Base-by-base conservation (phyloP, 2,113 vertebrate species). In the Brachyhypopomus occidentalis region DNA sequence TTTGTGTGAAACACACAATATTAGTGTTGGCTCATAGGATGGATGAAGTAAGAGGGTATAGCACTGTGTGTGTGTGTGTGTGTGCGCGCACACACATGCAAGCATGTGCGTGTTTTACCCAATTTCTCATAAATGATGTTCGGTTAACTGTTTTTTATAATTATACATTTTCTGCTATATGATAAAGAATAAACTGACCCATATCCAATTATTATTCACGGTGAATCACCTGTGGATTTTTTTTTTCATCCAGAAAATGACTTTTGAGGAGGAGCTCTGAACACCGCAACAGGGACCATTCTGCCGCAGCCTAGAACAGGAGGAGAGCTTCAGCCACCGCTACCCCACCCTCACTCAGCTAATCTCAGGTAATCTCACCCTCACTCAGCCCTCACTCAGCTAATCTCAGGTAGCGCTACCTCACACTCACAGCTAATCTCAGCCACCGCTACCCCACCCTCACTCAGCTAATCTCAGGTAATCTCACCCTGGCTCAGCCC, bases 161-260 rank as follows among this genome's bases (percentile, higher is more conserved):
- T 30, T 30, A 30, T 14, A 2, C 12, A 12, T 14, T 0, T 52
- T 52, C 14, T 52, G 45, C 45, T 52, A 52, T 9, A 30, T 8
- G 27, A 16, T 67, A 56, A 25, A 36, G 36, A 59, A 22, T 30
- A 56, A 12, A 75, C 22, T 62, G 27, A 38, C 27, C 30, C 58
- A 58, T 74, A 63, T 76, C 30, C 59, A 48, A 70, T 67, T 41
- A 45, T n/a, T 72, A 25, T 41, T 63, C 83, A 36, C 59, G 58
- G 45, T 34, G 66, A 76, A 34, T 76, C 59, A 63, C 20, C 41
- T 62, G 38, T 38, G 38, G 20, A 52, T 72, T 71, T 34, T 41
- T 67, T 60, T 70, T 52, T 56, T 75, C 73, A 81, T 90, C 86
- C 86, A 97, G 96, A 94, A 93, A 92, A 96, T 95, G 95, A 93